Conservation (phyloP, 1,140 invertebrate species). For the Dryas iulia region DNA sequence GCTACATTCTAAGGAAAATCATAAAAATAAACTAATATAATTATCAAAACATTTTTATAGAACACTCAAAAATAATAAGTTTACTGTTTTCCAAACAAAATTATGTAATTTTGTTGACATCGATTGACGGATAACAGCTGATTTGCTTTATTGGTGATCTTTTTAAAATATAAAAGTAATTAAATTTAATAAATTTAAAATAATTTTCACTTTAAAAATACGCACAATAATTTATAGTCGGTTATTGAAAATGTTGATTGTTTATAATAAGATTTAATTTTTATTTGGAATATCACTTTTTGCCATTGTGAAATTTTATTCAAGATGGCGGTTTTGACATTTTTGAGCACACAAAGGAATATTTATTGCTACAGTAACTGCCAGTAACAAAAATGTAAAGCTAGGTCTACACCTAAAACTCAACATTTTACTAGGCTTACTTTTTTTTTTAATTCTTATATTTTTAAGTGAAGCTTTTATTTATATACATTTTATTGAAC, state of each 20-base stretch:
- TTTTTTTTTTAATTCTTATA: no score
- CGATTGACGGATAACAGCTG: constrained; percentile 80
- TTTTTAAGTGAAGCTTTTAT: no score
- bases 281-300: constrained; percentile 67
- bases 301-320: constrained; percentile 66
- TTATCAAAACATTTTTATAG: constrained; percentile 54
- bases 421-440: not conserved
- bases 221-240: constrained; percentile 48
- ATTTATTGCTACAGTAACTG: constrained; percentile 21
- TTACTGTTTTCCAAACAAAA: constrained; percentile 80
- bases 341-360: constrained; percentile 31
- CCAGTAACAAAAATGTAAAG: constrained; percentile 34
- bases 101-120: constrained; percentile 81
- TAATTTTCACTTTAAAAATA: constrained; percentile 43
- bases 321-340: constrained; percentile 62
- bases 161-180: constrained; percentile 47
- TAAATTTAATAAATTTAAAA: constrained; percentile 35
- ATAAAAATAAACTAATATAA: constrained; percentile 48
- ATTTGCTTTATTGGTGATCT: constrained; percentile 76
- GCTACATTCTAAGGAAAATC: constrained; percentile 73
- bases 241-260: constrained; percentile 39
- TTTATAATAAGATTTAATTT: constrained; percentile 55
- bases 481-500: no score
- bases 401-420: not conserved
- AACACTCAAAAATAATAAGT: constrained; percentile 69